These are phyloP conservation scores for Apeira syringaria DNA, from an alignment of 2,888 invertebrate genomes.

Conservation along the genomic window DNA sequence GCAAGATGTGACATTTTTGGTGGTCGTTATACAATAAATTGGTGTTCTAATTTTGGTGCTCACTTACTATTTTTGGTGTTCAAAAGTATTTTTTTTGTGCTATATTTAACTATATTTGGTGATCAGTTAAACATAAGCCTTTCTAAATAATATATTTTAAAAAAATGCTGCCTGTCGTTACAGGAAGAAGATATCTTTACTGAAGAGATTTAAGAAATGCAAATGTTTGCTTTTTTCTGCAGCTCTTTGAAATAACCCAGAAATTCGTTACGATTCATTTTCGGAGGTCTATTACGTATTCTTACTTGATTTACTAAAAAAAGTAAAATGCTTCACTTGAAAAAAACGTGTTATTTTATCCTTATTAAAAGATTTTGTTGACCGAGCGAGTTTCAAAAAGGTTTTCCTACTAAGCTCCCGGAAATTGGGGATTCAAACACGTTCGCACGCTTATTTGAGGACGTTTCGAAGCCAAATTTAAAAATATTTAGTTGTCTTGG, in stretches of 20 bases:
- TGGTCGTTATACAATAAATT: too few species aligned
- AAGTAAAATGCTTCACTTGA: not conserved
- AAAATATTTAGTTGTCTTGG: not conserved
- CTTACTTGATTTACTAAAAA: not conserved
- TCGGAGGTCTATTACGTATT: not conserved
- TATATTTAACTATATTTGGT: slow-evolving; percentile 16
- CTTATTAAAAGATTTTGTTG: slow-evolving; percentile 14
- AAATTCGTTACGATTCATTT: not conserved
- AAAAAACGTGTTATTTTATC: slow-evolving; percentile 20
- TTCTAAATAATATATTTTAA: too few species aligned
- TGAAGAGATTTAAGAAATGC: slow-evolving; percentile 1
- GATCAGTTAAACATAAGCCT: too few species aligned
- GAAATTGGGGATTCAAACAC: slow-evolving; percentile 10
- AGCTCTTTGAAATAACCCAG: not conserved
- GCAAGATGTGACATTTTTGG: too few species aligned
- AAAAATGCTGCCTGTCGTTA: too few species aligned
- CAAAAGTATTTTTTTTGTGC: slow-evolving; percentile 20
- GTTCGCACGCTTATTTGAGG: not conserved
- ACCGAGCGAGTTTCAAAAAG: slow-evolving; percentile 1
- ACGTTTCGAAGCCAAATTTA: not conserved
- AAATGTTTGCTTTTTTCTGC: slow-evolving; percentile 1
- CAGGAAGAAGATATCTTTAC: not conserved
- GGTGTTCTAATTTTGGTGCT: too few species aligned
- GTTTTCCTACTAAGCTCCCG: slow-evolving; percentile 6
- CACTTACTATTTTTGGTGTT: too few species aligned